Percentiles rank a stretch among this genome's conserved stretches.
Evolutionary conservation across 2,888 invertebrate genomes (phyloP).

Genomic region (Pyrochroa serraticornis): DNA sequence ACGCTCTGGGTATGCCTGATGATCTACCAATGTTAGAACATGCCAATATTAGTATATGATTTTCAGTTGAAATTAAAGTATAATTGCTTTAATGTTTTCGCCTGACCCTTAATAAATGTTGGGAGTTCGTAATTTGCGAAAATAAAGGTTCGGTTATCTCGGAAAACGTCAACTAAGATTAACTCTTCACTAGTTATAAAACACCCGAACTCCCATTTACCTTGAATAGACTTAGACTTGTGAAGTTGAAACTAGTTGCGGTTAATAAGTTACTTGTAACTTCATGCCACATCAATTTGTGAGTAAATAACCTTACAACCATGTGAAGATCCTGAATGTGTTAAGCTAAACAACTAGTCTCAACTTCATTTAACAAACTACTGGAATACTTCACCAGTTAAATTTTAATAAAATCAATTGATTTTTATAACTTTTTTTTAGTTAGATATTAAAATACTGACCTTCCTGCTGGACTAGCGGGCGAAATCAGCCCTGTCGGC

Average conservation of each 20-base stretch:
- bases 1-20: conserved; percentile 84
- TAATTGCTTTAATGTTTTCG: background rate
- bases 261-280: background rate
- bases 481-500: conserved; percentile 78
- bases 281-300: background rate
- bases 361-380: background rate
- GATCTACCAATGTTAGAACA: conserved; percentile 59
- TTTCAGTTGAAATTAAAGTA: background rate
- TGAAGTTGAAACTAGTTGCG: background rate
- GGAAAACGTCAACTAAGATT: too few species aligned
- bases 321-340: background rate
- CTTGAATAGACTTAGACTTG: too few species aligned
- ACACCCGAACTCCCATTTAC: too few species aligned
- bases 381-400: background rate
- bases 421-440: background rate
- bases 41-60: conserved; percentile 45
- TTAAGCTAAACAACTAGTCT: too few species aligned
- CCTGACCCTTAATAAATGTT: background rate
- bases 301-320: background rate
- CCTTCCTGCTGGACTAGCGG: conserved; percentile 76
- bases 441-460: conserved; percentile 52
- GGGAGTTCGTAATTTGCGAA: too few species aligned
- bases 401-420: background rate
- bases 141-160: too few species aligned
- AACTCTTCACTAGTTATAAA: too few species aligned